Percentiles rank a stretch among this genome's conserved stretches.
Conservation (phyloP, 2,888 invertebrate genomes). For the Suillia variegata region DNA sequence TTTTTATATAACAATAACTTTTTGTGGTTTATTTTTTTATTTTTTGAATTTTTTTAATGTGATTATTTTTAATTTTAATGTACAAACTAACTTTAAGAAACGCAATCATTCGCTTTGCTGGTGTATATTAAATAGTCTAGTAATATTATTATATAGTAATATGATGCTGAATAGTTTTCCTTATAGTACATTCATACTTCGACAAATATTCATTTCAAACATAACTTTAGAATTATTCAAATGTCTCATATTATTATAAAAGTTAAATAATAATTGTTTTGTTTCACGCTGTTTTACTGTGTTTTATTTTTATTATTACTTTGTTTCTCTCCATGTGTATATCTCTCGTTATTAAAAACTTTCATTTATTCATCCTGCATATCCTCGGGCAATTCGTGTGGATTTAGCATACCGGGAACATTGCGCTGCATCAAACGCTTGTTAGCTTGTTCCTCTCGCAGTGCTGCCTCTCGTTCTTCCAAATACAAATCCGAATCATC, state of each 20-base stretch:
- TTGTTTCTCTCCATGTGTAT: slow-evolving; percentile 3
- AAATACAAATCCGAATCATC: slow-evolving; percentile 97
- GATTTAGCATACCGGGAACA: slow-evolving; percentile 95
- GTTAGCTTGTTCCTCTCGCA: slow-evolving; percentile 89
- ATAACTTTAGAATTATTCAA: slow-evolving; percentile 35
- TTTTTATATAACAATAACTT: slow-evolving; percentile 29
- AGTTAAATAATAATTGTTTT: slow-evolving; percentile 29
- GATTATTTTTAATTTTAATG: slow-evolving; percentile 53
- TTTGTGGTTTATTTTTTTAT: too few species aligned
- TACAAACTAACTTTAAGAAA: slow-evolving; percentile 53
- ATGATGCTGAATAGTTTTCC: slow-evolving; percentile 35
- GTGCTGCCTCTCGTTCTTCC: slow-evolving; percentile 91
- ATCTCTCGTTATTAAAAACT: slow-evolving; percentile 24
- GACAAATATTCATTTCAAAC: slow-evolving; percentile 44
- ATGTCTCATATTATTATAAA: slow-evolving; percentile 32
- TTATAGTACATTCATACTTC: slow-evolving; percentile 45
- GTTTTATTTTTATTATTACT: not conserved
- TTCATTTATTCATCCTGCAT: slow-evolving; percentile 89
- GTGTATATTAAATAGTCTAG: slow-evolving; percentile 35
- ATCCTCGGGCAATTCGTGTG: slow-evolving; percentile 93
- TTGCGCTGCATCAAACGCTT: slow-evolving; percentile 91
- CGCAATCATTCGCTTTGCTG: slow-evolving; percentile 32
- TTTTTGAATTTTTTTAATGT: slow-evolving; percentile 41
- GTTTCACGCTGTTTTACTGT: slow-evolving; percentile 21
- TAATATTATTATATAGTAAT: slow-evolving; percentile 32